Base-by-base conservation (phyloP, 2,797 vertebrate species). In the Philypnodon macrostomus region DNA sequence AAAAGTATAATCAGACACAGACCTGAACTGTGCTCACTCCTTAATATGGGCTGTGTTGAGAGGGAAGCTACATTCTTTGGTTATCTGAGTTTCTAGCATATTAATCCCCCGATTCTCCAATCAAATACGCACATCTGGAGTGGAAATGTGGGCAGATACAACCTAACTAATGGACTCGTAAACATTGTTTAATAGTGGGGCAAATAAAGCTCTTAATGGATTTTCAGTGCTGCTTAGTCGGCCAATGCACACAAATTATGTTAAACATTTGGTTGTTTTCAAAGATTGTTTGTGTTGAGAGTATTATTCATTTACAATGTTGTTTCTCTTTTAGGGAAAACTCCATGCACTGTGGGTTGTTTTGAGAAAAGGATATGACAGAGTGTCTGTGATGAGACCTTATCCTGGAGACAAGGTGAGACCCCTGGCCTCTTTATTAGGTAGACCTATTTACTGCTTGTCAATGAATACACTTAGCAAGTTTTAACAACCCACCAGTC, bases 381-480 rank as follows among this genome's bases (percentile, higher is more conserved):
- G 96, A 0, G 94, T 99, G 15, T 98, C 97, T 0, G 90, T 99
- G 81, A 98, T 98, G 95, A 88, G 96, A 47, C 96, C 96, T 2
- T 92, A 94, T 70, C 95, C 95, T 1, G 96, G 96, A 88, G 96
- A 98, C 73, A 96, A 95, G 94, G 96, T 99, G 90, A 76, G 31
- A 47, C 9, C n/a, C n/a, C n/a, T n/a, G n/a, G n/a, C n/a, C n/a
- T n/a, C n/a, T n/a, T n/a, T n/a, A n/a, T n/a, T n/a, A n/a, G n/a
- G n/a, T n/a, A n/a, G n/a, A n/a, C n/a, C n/a, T n/a, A n/a, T n/a
- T n/a, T n/a, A n/a, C n/a, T n/a, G n/a, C n/a, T n/a, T n/a, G n/a
- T n/a, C n/a, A n/a, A n/a, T n/a, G n/a, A n/a, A n/a, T n/a, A n/a
- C n/a, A n/a, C n/a, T n/a, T n/a, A n/a, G n/a, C n/a, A n/a, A n/a